Evolutionary conservation across 1,140 invertebrate genomes (phyloP), one percentile per base, ranked within the genome.

Genomic region (Solen grandis): DNA sequence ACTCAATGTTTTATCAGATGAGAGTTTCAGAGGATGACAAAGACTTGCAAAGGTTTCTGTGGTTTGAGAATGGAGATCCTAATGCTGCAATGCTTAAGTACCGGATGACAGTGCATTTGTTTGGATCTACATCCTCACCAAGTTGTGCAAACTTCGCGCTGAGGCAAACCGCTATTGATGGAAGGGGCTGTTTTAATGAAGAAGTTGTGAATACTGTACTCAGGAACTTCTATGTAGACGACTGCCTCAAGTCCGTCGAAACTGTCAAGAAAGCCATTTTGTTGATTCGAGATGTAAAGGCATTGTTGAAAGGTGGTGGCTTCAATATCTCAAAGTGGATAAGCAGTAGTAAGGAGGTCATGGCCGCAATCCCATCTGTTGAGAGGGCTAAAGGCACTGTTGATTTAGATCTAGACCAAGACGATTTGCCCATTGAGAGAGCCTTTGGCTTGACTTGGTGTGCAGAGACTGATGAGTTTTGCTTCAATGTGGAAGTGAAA

Each of bases 171-270:
- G 66, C 33, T 8, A 59, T 14, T 10, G 73, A 76, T 25, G 31
- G 46, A 19, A 22, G 10, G 19, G 41, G 33, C 5, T 13, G 41
- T 8, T 73, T 60, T 63, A 41, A 36, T n/a, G 19, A 10, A 36
- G 73, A 76, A 68, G 54, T 62, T 5, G 29, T 25, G 5, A n/a
- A 3, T 2, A 57, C 62, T 13, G 46, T 78, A 0, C 1, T 54
- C 4, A 54, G 31, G 22, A 72, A 80, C 31, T 72, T 80, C 66
- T 80, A 80, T 72, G 68, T 80, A 16, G 77, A 73, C 50, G 77
- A 80, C 55, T 72, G 16, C 8, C 38, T 80, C 36, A 80, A 80
- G 25, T 80, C 54, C 8, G 57, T 59, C 27, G 25, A 59, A 8
- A 52, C 46, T 14, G 46, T 14, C 13, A n/a, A 52, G 13, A 13